phyloP scores from a whole-genome alignment of 2,797 vertebrate genomes.

The Anguilla pacifica region DNA sequence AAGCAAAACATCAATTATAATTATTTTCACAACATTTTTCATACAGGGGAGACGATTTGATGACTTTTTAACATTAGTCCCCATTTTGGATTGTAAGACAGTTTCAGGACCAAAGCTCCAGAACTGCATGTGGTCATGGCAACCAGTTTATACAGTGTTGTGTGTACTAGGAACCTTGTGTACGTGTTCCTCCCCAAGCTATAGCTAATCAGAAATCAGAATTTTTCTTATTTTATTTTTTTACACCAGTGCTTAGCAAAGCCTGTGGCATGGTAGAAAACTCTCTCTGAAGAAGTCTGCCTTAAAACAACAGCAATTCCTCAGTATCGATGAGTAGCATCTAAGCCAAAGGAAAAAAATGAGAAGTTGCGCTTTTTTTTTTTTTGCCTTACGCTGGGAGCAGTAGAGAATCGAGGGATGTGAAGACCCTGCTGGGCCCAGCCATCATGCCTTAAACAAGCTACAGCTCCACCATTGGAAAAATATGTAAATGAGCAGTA shows the following conservation, averaged over 20 bases:
- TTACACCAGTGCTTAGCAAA: not conserved
- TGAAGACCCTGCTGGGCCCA: slow-evolving; percentile 12
- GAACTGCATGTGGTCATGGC: slow-evolving; percentile 34
- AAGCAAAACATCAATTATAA: no score
- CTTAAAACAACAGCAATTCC: slow-evolving; percentile 50
- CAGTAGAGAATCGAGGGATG: not conserved
- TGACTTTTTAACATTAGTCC: not conserved
- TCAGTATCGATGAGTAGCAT: slow-evolving; percentile 43
- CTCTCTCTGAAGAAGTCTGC: slow-evolving; percentile 40
- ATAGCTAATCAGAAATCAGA: slow-evolving; percentile 2
- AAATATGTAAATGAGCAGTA: not conserved
- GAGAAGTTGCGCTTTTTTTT: slow-evolving; percentile 40
- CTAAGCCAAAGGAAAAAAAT: slow-evolving; percentile 41
- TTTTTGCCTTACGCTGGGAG: slow-evolving; percentile 48
- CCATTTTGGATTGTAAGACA: not conserved
- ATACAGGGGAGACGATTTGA: no score
- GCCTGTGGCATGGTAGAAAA: not conserved
- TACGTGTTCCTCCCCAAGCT: not conserved
- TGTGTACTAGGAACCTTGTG: not conserved
- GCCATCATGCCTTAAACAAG: slow-evolving; percentile 37
- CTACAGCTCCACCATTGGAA: not conserved
- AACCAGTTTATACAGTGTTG: slow-evolving; percentile 37
- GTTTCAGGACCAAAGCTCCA: not conserved
- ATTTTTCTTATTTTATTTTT: not conserved
- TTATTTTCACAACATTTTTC: no score